Evolutionary conservation across 2,888 invertebrate genomes (phyloP).

Genomic region (Dryocosmus kuriphilus): DNA sequence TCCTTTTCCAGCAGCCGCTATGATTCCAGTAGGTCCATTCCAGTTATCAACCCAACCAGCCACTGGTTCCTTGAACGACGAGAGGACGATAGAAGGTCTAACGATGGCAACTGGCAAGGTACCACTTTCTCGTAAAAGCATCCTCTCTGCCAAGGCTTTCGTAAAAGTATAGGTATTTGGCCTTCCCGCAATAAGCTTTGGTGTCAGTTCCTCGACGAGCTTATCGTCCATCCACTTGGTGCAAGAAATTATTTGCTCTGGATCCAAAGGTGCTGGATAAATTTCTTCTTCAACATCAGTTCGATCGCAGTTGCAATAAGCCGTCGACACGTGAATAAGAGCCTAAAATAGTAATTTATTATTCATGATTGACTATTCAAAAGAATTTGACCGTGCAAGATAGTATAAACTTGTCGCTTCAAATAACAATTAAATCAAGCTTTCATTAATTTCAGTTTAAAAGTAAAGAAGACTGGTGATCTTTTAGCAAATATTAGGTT

Average conservation of each 20-base stretch:
- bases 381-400: neutral
- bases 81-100: conserved; percentile 81
- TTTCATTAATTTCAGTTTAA: neutral
- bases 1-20: conserved; percentile 82
- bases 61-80: conserved; percentile 74
- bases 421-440: conserved; percentile 24
- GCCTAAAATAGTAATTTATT: conserved; percentile 73
- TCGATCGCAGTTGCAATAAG: conserved; percentile 85
- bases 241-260: conserved; percentile 79
- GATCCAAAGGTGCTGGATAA: conserved; percentile 80
- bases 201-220: conserved; percentile 77
- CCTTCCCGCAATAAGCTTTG: conserved; percentile 78
- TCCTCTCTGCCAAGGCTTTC: conserved; percentile 85
- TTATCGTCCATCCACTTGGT: conserved; percentile 78
- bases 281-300: conserved; percentile 81
- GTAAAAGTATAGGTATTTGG: conserved; percentile 88
- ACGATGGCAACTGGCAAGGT: conserved; percentile 84
- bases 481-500: neutral
- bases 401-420: no score
- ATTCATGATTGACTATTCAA: conserved; percentile 12
- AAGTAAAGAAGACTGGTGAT: neutral
- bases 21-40: conserved; percentile 78
- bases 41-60: conserved; percentile 78
- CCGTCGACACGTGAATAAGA: conserved; percentile 85
- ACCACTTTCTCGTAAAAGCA: conserved; percentile 81